Evolutionary conservation across 2,113 vertebrate species (phyloP), one percentile per base, ranked within the genome.

Genomic region (Lamprotornis superbus): DNA sequence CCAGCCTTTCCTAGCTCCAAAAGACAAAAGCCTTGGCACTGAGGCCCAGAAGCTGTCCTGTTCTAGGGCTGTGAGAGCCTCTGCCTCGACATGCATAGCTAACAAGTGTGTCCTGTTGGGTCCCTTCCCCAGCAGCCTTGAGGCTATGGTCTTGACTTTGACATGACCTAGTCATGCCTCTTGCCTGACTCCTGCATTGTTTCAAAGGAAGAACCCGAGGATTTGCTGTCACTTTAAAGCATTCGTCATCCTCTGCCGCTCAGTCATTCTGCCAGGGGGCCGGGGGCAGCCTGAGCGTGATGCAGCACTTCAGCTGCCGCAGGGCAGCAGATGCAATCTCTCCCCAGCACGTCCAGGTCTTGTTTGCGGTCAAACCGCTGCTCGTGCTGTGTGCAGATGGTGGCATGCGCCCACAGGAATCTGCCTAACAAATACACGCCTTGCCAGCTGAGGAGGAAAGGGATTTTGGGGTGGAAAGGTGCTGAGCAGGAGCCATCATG

Each of bases 301-400:
- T 88, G 85, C 93, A 96, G 93, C 90, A 93, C 47, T 93, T 81
- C 10, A 1, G 63, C 56, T 78, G 90, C 93, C 75, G 18, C 68
- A 52, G 79, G 94, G 90, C 14, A 8, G 64, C 79, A 95, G 92
- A 96, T 90, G 52, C 42, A 94, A 97, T 95, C 91, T 94, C 71
- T 90, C 82, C 60, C 22, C 49, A 10, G 52, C 47, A 86, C 64
- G 13, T 80, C 90, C 71, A 13, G 49, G 55, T 93, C 93, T 86
- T 70, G 83, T 83, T 96, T 92, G 93, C 2, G 75, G 94, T 94
- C 92, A 93, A 63, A 86, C 67, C 59, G 86, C 68, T 17, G 87
- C 90, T 95, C 30, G 2, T 90, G 75, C 71, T 56, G 71, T 56
- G 12, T 2, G 37, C 77, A 87, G 83, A 75, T 49, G 53, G 73